Evolutionary conservation across 2,888 invertebrate species (phyloP), one percentile per base, ranked within the genome.

Genomic region (Atrina japonica): DNA sequence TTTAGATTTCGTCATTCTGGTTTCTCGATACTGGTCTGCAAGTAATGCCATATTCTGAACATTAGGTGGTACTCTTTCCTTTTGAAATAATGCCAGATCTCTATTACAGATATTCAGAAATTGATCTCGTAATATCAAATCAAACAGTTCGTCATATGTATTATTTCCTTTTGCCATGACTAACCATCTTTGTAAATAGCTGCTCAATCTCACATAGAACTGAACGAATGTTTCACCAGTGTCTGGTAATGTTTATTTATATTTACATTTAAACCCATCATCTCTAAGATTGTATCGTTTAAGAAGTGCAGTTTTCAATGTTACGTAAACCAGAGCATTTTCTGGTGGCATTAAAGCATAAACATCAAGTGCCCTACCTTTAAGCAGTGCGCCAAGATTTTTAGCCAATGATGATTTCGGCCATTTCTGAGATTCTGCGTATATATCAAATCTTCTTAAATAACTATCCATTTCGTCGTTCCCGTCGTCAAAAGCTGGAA

Each of bases 391-490:
- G n/a, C 60, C 25, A 6, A 60, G 60, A 27, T 45, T 45, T 14
- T 16, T 45, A 21, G 63, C 30, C 50, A 50, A 63, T 18, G 16
- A 25, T 11, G 27, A 1, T 50, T 50, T 30, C 23, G 16, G 21
- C 50, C 63, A 63, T 40, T 45, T 52, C 41, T 35, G 30, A 6
- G 40, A 16, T 18, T 18, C 29, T 1, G 63, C 63, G 30, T 50
- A 63, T 40, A 35, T 5, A 29, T 63, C 63, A 63, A 63, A 63
- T 27, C 52, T 27, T 2, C 50, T 9, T 7, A 63, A 45, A 25
- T 50, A 63, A 23, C 50, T 50, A 2, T 63, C 63, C 50, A 63
- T 63, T 11, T 63, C 35, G 23, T 63, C 63, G 35, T 14, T 52
- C 6, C 27, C 25, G 35, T 35, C 35, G 11, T 35, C 35, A 35